These are phyloP conservation scores for Acestrorhynchus altus DNA, from an alignment of 2,797 vertebrate species.

Conservation along the genomic window DNA sequence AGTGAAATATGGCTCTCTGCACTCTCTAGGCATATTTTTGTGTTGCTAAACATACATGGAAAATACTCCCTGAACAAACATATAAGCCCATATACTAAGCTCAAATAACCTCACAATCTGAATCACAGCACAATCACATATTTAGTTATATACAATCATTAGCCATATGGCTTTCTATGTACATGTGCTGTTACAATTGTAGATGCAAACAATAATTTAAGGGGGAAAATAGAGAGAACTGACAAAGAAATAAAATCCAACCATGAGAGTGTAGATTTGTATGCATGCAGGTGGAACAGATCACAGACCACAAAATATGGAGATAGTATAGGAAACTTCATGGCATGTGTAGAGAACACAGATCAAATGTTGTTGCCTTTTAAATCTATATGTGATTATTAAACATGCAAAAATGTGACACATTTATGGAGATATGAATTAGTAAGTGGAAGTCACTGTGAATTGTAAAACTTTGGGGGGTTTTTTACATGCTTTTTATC, in stretches of 20 bases:
- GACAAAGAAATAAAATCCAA: not conserved
- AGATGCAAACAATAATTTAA: not conserved
- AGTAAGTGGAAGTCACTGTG: no score
- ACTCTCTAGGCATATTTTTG: not conserved
- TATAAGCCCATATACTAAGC: slow-evolving; percentile 74
- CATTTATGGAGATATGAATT: no score
- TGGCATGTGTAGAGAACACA: no score
- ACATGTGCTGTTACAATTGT: not conserved
- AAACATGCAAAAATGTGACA: no score
- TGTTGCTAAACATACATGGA: not conserved
- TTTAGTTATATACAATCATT: slow-evolving; percentile 76
- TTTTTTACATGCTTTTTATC: no score
- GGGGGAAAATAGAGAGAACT: not conserved
- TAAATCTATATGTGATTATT: no score
- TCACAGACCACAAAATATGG: not conserved
- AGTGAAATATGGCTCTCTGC: not conserved
- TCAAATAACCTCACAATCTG: slow-evolving; percentile 79
- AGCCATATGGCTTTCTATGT: no score
- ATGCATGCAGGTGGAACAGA: not conserved
- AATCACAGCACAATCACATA: slow-evolving; percentile 85
- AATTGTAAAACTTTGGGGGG: no score
- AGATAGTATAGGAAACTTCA: not conserved
- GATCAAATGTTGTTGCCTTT: not conserved
- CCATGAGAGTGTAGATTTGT: not conserved
- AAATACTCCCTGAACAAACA: slow-evolving; percentile 80